A percentile compares a stretch with the other conserved stretches of the same genome.
Evolutionary conservation across 2,113 vertebrate species (phyloP).

Genomic region (Proterorhinus semilunaris): DNA sequence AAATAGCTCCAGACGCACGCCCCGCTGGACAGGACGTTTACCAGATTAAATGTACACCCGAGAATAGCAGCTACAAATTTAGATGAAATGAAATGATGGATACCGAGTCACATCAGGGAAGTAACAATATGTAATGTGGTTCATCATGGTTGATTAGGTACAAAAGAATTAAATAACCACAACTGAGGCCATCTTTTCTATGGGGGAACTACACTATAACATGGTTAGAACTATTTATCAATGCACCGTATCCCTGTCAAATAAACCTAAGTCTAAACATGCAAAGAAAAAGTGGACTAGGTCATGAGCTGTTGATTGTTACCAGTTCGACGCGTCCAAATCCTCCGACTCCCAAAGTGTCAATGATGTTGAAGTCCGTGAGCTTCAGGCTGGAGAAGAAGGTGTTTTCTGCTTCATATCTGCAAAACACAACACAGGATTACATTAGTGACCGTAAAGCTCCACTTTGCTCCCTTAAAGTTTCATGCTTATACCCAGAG

Average conservation of each 20-base stretch:
- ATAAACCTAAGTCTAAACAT: not conserved
- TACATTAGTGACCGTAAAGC: no score
- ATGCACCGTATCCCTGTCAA: no score
- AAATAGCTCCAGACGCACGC: constrained; percentile 38
- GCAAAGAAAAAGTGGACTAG: not conserved
- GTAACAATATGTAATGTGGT: not conserved
- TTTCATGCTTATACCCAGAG: no score
- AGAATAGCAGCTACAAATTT: not conserved
- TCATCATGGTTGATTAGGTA: no score
- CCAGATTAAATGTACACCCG: not conserved
- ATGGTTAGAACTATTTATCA: no score
- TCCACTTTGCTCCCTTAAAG: no score
- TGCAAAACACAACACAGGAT: constrained; percentile 46
- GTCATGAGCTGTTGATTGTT: not conserved
- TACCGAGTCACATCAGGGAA: not conserved
- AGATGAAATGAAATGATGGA: not conserved
- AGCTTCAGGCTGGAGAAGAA: constrained; percentile 78
- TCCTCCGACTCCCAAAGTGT: constrained; percentile 94
- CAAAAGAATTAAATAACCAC: no score
- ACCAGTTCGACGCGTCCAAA: constrained; percentile 81
- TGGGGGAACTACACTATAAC: no score
- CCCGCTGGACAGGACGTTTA: not conserved
- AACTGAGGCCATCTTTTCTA: no score
- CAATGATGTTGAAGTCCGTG: constrained; percentile 78
- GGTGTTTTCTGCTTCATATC: constrained; percentile 82